Conservation (phyloP, 1,140 invertebrate genomes). For the Panagrolaimus sp. region DNA sequence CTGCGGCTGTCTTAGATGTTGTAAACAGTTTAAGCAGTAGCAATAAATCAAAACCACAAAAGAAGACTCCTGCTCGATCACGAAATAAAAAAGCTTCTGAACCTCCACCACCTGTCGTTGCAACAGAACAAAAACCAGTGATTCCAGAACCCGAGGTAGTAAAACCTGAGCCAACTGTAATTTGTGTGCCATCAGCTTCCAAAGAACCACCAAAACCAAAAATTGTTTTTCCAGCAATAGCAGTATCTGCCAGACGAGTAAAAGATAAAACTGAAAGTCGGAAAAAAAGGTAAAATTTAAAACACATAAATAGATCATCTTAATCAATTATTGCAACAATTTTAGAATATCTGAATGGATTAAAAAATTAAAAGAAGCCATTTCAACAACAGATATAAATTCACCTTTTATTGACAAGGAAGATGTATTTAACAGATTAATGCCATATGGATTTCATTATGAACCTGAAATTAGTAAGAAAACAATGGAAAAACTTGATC, state of each 20-base stretch:
- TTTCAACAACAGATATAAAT: not conserved
- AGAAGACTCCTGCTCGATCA: too few relatives aligned
- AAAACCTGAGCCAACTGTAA: not conserved
- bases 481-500: not conserved
- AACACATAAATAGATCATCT: not conserved
- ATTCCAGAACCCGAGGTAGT: not conserved
- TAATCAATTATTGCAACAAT: not conserved
- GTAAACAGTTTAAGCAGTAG: not conserved
- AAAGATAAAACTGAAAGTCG: not conserved
- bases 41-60: not conserved
- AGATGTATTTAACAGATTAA: conserved; percentile 1
- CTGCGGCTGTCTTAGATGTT: not conserved
- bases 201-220: not conserved
- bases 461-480: not conserved
- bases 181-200: conserved; percentile 2
- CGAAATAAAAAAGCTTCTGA: too few relatives aligned
- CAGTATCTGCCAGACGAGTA: not conserved
- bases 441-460: not conserved
- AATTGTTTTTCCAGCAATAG: not conserved
- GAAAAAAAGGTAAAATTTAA: not conserved
- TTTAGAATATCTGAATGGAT: not conserved
- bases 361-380: not conserved
- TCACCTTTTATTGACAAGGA: not conserved
- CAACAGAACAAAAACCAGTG: not conserved
- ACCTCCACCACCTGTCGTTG: too few relatives aligned